Percentiles rank a stretch among this genome's conserved stretches.
Conservation (phyloP, 2,797 vertebrate genomes). For the Anolis apletophallus region DNA sequence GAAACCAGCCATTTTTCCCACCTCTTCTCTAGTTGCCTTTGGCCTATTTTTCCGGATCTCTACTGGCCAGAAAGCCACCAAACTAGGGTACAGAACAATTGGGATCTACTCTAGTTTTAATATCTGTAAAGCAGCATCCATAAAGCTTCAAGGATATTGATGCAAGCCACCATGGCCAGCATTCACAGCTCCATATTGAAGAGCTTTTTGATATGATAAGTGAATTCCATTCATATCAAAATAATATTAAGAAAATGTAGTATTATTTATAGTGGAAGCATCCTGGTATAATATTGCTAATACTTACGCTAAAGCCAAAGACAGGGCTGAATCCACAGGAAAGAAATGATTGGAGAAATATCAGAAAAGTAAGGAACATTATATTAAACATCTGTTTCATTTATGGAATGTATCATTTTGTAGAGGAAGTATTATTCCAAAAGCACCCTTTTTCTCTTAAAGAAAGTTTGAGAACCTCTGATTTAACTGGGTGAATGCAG, state of each 20-base stretch:
- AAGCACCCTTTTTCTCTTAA: not conserved
- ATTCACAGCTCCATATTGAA: slow-evolving; percentile 2
- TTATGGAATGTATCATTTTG: slow-evolving; percentile 12
- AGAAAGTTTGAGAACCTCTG: slow-evolving; percentile 31
- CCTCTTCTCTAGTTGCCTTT: not conserved
- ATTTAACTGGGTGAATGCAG: slow-evolving; percentile 36
- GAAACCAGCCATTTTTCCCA: not conserved
- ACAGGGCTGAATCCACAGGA: not conserved
- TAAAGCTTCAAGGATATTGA: not conserved
- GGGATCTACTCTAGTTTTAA: slow-evolving; percentile 13
- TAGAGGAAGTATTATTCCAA: not conserved
- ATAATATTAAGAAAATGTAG: slow-evolving; percentile 5
- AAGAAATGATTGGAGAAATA: not conserved
- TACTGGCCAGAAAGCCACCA: slow-evolving; percentile 28
- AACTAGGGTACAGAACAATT: not conserved
- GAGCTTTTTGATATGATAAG: not conserved
- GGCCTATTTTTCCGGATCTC: not conserved
- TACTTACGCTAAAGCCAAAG: slow-evolving; percentile 8
- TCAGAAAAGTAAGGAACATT: not conserved
- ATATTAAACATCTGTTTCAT: not conserved
- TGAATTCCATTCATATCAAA: not conserved
- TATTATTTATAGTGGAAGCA: not conserved
- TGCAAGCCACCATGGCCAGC: not conserved
- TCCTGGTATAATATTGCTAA: slow-evolving; percentile 17
- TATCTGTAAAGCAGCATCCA: slow-evolving; percentile 7